Conservation (phyloP, 2,113 vertebrate genomes). For the Sapajus apella region DNA sequence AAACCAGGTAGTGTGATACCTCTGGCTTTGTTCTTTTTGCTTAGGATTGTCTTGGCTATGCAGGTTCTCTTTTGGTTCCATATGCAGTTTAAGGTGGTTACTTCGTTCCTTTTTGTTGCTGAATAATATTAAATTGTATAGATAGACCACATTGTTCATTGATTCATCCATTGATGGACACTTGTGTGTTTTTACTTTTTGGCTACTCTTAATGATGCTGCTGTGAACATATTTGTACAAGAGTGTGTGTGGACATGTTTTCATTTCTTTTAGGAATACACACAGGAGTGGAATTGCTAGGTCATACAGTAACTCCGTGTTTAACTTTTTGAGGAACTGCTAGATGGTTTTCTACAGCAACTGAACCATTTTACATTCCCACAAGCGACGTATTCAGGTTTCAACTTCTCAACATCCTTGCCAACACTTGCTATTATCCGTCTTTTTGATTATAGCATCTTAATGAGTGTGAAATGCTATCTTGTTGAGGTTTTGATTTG, state of each 20-base stretch:
- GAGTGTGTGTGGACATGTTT: not conserved
- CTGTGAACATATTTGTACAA: not conserved
- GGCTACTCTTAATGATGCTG: not conserved
- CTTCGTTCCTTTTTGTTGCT: not conserved
- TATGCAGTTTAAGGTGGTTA: not conserved
- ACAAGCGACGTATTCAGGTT: not conserved
- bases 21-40: too few species aligned
- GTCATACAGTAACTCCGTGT: not conserved
- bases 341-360: not conserved
- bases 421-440: not conserved
- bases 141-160: not conserved
- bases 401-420: not conserved
- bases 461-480: not conserved
- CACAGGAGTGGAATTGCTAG: not conserved
- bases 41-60: too few species aligned
- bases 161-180: not conserved
- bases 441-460: not conserved
- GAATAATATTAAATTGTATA: not conserved
- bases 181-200: not conserved
- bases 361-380: not conserved
- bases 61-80: too few species aligned
- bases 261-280: constrained; percentile 7
- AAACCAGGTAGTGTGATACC: too few species aligned
- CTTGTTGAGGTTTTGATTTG: not conserved
- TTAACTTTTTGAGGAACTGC: not conserved